Evolutionary conservation across 1,140 invertebrate genomes (phyloP), one percentile per base, ranked within the genome.

Genomic region (Drosophila willistoni): DNA sequence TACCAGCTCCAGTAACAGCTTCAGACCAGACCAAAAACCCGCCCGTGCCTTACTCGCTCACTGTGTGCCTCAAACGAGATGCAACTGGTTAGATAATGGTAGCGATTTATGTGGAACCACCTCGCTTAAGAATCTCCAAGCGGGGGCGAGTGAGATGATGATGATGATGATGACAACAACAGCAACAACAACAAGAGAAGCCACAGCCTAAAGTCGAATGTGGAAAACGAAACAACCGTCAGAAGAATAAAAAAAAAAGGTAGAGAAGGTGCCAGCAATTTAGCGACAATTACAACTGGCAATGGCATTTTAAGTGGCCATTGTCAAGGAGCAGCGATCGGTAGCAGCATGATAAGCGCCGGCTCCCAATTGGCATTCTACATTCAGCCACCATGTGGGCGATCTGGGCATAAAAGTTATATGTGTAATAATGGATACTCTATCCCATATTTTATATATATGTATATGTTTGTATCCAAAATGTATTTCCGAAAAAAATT

Each of bases 291-390:
- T 89, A 89, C 84, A 89, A 74, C 84, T 67, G 71, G 73, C 77
- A 89, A 85, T 90, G 81, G 84, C 73, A 89, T 89, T 79, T 90
- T 89, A 89, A 89, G 85, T 89, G 84, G 85, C 85, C 85, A 89
- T 89, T 89, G 84, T 90, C 85, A 84, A 67, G 64, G 60, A 47
- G 44, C 44, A 39, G 84, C 74, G 84, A 89, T 87, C 84, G 79
- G 54, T 70, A 70, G 47, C 47, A 44, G 42, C 41, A 51, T 75
- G 84, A 83, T 87, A 87, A 83, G 62, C 73, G 64, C 56, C 63
- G 66, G 64, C 73, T 73, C 70, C 75, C 42, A 22, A 25, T 17
- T 33, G 22, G 44, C 29, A 61, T 29, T 60, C 64, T 51, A 62
- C 54, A 17, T 13, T 12, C 10, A 13, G 10, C 12, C 36, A 19